These are phyloP conservation scores for Tyrannus savana DNA, from an alignment of 2,113 vertebrate genomes.

Conservation along the genomic window DNA sequence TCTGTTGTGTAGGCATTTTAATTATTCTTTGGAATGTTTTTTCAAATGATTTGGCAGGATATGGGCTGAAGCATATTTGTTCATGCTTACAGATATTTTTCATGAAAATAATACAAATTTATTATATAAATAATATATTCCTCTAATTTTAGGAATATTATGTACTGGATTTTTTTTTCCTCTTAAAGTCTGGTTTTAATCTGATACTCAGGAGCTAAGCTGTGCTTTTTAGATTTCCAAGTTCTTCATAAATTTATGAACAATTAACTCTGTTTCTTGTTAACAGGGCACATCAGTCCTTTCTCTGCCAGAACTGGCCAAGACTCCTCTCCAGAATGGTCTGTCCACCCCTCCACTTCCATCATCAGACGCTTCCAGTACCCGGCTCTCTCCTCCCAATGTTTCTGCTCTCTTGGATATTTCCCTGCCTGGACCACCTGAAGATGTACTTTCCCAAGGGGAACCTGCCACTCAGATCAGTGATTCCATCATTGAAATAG, in stretches of 20 bases:
- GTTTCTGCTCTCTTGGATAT: slow-evolving; percentile 95
- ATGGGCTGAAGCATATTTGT: neutral
- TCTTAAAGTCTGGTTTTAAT: neutral
- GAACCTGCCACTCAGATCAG: slow-evolving; percentile 93
- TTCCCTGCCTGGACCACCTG: slow-evolving; percentile 94
- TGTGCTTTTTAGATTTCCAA: neutral
- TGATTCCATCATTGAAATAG: slow-evolving; percentile 98
- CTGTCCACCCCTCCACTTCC: slow-evolving; percentile 74
- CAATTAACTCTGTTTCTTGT: neutral
- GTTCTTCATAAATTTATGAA: neutral
- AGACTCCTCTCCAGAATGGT: slow-evolving; percentile 81
- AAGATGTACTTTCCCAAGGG: slow-evolving; percentile 91
- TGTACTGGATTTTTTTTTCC: neutral
- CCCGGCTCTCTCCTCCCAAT: slow-evolving; percentile 90
- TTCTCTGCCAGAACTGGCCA: slow-evolving; percentile 73
- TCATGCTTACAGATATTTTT: neutral
- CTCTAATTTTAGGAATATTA: neutral
- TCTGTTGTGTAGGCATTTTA: neutral
- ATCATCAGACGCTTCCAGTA: slow-evolving; percentile 75
- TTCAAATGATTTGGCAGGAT: neutral
- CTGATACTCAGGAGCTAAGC: neutral
- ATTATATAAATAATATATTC: neutral
- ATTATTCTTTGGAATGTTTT: neutral
- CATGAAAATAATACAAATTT: neutral
- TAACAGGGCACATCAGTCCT: slow-evolving; percentile 72